A percentile compares a stretch with the other conserved stretches of the same genome.
phyloP scores from a whole-genome alignment of 2,797 vertebrate species.

The Pelodytes ibericus region DNA sequence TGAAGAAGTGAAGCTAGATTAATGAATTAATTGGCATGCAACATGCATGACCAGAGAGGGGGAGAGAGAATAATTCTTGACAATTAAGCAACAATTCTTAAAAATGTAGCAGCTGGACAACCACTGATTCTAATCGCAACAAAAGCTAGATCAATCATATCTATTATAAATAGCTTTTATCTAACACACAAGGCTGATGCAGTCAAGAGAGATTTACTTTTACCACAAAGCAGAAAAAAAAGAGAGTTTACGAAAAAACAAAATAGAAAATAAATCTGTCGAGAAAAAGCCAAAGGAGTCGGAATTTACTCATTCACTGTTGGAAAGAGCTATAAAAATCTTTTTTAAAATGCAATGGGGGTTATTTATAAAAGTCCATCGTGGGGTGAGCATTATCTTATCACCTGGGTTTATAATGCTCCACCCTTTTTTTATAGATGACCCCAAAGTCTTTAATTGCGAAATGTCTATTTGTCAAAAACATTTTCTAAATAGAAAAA shows the following conservation, averaged over 20 bases:
- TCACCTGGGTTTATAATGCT: no score
- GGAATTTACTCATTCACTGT: no score
- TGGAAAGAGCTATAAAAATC: no score
- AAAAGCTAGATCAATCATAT: background rate
- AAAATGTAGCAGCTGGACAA: background rate
- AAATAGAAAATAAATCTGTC: background rate
- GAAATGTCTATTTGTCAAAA: no score
- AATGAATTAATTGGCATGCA: background rate
- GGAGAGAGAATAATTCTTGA: background rate
- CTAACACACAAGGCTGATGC: background rate
- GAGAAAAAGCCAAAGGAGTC: no score
- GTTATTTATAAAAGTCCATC: no score
- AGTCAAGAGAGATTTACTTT: background rate
- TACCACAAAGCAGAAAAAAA: background rate
- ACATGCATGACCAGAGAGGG: background rate
- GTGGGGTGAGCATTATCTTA: no score
- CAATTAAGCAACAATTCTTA: background rate
- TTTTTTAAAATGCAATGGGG: no score
- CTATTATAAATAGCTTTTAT: background rate
- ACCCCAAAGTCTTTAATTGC: no score
- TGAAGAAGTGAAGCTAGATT: slow-evolving; percentile 1
- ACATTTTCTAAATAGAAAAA: no score
- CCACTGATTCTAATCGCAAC: background rate
- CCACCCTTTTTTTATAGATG: no score
- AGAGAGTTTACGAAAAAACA: background rate